These are phyloP conservation scores for Amphiprion clarkii DNA, from an alignment of 2,797 vertebrate species.

Conservation along the genomic window DNA sequence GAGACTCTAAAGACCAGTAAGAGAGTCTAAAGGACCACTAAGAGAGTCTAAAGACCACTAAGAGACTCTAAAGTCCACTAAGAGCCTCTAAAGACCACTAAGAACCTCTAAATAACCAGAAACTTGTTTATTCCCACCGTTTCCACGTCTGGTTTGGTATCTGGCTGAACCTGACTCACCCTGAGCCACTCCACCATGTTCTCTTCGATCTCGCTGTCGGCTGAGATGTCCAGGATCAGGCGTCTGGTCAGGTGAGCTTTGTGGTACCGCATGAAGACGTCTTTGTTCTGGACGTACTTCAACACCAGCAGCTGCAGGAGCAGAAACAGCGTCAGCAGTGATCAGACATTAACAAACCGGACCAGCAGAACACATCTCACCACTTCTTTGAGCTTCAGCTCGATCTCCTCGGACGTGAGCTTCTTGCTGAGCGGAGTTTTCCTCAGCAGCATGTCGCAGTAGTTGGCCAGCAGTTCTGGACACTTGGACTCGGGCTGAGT, in stretches of 20 bases:
- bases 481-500: slow-evolving; percentile 98
- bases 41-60: too few relatives aligned
- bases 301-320: slow-evolving; percentile 67
- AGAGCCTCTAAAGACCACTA: too few relatives aligned
- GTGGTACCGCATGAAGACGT: slow-evolving; percentile 98
- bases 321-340: background rate
- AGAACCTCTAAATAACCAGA: too few relatives aligned
- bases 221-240: slow-evolving; percentile 97
- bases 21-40: too few relatives aligned
- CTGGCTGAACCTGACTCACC: slow-evolving; percentile 75
- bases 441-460: slow-evolving; percentile 98
- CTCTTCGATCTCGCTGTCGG: slow-evolving; percentile 98
- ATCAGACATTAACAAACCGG: background rate
- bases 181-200: slow-evolving; percentile 99
- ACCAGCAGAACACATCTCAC: slow-evolving; percentile 73
- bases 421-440: slow-evolving; percentile 99
- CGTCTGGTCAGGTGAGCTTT: slow-evolving; percentile 97
- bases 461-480: slow-evolving; percentile 97
- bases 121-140: too few relatives aligned
- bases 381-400: slow-evolving; percentile 99
- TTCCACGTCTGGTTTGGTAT: too few relatives aligned
- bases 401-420: slow-evolving; percentile 97
- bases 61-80: too few relatives aligned
- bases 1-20: too few relatives aligned
- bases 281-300: slow-evolving; percentile 99